These are phyloP conservation scores for Ceratina japonica DNA, from an alignment of 1,140 invertebrate genomes.

Conservation along the genomic window DNA sequence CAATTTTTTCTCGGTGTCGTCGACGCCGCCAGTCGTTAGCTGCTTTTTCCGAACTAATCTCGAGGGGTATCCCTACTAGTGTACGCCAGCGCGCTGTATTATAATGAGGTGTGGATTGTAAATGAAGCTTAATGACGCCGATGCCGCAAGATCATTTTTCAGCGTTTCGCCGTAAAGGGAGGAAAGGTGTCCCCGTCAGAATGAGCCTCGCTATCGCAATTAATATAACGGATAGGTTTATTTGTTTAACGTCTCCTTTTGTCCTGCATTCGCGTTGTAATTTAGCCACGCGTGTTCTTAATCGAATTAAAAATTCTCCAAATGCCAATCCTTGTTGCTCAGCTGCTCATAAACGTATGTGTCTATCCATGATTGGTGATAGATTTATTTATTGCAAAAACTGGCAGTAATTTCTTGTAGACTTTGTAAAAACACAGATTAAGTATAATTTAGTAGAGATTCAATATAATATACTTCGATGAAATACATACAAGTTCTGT, in stretches of 20 bases:
- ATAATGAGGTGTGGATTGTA: conserved; percentile 77
- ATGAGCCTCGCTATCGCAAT: conserved; percentile 32
- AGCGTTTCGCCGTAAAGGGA: conserved; percentile 54
- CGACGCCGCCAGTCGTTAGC: conserved; percentile 73
- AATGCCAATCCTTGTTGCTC: too few relatives aligned
- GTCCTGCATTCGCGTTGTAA: background rate
- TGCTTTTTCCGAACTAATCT: conserved; percentile 73
- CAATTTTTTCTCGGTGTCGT: conserved; percentile 69
- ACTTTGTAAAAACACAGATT: too few relatives aligned
- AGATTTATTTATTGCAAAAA: too few relatives aligned
- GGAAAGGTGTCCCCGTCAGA: conserved; percentile 35
- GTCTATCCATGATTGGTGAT: too few relatives aligned
- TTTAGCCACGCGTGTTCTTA: background rate
- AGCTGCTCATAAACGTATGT: too few relatives aligned
- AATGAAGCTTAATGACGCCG: conserved; percentile 76
- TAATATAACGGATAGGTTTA: conserved; percentile 37
- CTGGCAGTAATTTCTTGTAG: too few relatives aligned
- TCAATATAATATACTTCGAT: too few relatives aligned
- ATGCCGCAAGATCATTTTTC: conserved; percentile 64
- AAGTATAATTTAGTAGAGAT: too few relatives aligned
- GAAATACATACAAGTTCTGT: too few relatives aligned
- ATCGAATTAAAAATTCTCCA: background rate
- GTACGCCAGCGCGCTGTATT: conserved; percentile 64
- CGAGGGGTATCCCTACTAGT: conserved; percentile 62
- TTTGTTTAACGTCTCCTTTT: conserved; percentile 9